Evolutionary conservation across 1,140 invertebrate genomes (phyloP).

Genomic region (Periplaneta americana): DNA sequence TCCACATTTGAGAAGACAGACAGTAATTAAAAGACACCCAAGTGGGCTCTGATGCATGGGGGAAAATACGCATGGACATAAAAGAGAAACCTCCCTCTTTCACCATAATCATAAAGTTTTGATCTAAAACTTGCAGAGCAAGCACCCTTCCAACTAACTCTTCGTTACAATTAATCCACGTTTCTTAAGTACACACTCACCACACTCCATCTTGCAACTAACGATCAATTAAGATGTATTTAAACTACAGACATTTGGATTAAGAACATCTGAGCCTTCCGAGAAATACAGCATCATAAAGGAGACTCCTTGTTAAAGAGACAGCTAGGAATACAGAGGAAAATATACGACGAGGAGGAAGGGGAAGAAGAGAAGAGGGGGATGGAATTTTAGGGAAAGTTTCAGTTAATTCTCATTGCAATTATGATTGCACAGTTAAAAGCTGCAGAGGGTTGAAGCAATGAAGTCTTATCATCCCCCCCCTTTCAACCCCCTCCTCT

Average conservation of each 20-base stretch:
- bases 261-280: neutral
- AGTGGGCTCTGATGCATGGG: no score
- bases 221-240: neutral
- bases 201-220: neutral
- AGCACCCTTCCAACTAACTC: neutral
- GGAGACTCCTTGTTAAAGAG: neutral
- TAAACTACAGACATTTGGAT: neutral
- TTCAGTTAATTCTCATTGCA: neutral
- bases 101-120: neutral
- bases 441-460: neutral
- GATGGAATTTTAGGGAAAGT: neutral
- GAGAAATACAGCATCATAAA: neutral
- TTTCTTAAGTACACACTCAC: neutral
- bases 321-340: no score
- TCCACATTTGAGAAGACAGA: no score
- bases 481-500: no score
- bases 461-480: neutral
- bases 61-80: neutral
- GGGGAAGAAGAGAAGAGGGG: neutral
- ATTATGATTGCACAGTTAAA: neutral
- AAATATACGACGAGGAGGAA: neutral
- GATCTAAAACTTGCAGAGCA: neutral
- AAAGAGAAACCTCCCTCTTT: neutral
- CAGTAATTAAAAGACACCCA: no score
- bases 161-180: neutral